Conservation (phyloP, 2,797 vertebrate genomes). For the Cryptoprocta ferox region DNA sequence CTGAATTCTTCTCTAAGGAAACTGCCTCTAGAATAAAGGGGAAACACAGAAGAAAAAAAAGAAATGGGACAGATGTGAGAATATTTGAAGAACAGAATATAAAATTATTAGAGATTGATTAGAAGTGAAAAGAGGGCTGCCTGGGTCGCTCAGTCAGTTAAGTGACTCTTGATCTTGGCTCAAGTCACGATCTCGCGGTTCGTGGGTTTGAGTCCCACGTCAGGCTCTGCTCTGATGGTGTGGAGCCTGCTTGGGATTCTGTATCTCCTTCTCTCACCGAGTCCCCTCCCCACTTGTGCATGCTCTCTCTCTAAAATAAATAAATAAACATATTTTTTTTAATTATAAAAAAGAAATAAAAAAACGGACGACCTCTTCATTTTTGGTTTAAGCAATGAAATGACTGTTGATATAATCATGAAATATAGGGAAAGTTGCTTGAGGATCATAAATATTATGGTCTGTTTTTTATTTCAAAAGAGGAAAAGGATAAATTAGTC, state of each 20-base stretch:
- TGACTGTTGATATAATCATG: background rate
- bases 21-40: background rate
- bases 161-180: too few relatives aligned
- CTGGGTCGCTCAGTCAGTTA: too few relatives aligned
- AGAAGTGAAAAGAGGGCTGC: background rate
- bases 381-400: background rate
- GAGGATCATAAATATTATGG: background rate
- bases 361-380: background rate
- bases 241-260: too few relatives aligned
- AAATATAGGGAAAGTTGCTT: background rate
- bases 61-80: background rate
- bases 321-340: too few relatives aligned
- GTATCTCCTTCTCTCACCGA: too few relatives aligned
- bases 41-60: background rate
- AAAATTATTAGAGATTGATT: background rate
- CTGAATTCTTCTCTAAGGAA: background rate
- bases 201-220: too few relatives aligned
- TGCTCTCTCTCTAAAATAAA: too few relatives aligned
- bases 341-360: background rate
- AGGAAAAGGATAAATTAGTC: background rate
- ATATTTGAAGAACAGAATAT: background rate
- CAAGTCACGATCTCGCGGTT: too few relatives aligned
- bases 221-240: too few relatives aligned
- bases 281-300: too few relatives aligned
- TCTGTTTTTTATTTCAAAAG: background rate